Evolutionary conservation across 2,113 vertebrate species (phyloP), one percentile per base, ranked within the genome.

Genomic region (Tringa solitaria): DNA sequence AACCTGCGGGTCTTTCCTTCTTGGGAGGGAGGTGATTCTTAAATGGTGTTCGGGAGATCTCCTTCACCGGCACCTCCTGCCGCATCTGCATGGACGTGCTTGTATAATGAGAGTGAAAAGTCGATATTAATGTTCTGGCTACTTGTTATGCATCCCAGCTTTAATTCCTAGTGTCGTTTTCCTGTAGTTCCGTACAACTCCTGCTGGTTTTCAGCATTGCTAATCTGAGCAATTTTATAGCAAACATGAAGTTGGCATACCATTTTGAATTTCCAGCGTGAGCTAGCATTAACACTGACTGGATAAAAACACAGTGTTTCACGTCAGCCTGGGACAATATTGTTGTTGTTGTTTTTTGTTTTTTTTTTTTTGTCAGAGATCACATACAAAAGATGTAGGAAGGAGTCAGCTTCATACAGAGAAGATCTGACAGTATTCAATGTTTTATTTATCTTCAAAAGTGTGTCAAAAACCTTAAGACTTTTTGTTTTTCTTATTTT

Each of bases 1-100:
- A 22, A 1, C 48, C 35, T 9, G 1, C 2, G 9, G 33, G 41
- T 20, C 27, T 54, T 3, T 23, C 35, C 0, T 7, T 77, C 24
- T 12, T 1, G 6, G 6, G 23, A 7, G 35, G 23, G 21, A 33
- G 13, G 2, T 1, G 2, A 4, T 69, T 60, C 63, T 35, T 33
- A 35, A 3, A 3, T 7, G 48, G 14, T 53, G 41, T 43, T 33
- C 33, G 3, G 26, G 54, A 20, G 30, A 6, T 39, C 35, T 50
- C 22, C 2, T 15, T 26, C n/a, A 1, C 21, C 24, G 2, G 18
- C 37, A 39, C 10, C 46, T 63, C 37, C 43, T n/a, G 72, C 84
- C 35, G 77, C 48, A 54, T 26, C 61, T 35, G 74, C 28, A 27
- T 11, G 30, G 28, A 10, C 11, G 5, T 6, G 53, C 1, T 93